Evolutionary conservation across 1,140 invertebrate species (phyloP), one percentile per base, ranked within the genome.

Genomic region (Aricia agestis): DNA sequence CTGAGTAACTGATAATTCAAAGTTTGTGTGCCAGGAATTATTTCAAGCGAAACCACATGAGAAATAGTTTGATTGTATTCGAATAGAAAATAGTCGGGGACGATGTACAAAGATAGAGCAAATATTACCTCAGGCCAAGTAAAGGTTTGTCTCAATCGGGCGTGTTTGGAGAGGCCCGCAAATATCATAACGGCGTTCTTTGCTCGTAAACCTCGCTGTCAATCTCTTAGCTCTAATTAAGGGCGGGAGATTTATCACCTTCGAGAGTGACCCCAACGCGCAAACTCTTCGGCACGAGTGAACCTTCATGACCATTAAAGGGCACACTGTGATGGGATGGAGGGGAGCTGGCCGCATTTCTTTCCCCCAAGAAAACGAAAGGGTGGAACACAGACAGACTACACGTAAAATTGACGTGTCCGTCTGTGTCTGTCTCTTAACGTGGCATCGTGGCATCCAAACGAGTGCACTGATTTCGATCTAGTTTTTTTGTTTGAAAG

Each of bases 181-280:
- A 79, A 85, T 81, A 85, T 85, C 80, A 81, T 84, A 78, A 80
- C 76, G 63, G 17, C 57, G 75, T 79, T 83, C 83, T 83, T 83
- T 68, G 74, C 70, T 82, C 80, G 75, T 83, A 82, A 82, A 83
- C 65, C 59, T 63, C 76, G 82, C 79, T 81, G 78, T 66, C 74
- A 73, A 76, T 76, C 72, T 69, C 68, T 66, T 71, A 25, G 70
- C 71, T 61, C 66, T 82, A 82, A 84, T 84, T 84, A 84, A 82
- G 69, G 70, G 68, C 57, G 41, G 36, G 66, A 76, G 76, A 81
- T 83, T 83, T 83, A 83, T 80, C 67, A 70, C 68, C 63, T 25
- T 7, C 59, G 10, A 59, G 58, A 67, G 57, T 36, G 36, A 36
- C 6, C 36, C 36, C 36, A 36, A 36, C 36, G 36, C 36, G 36